phyloP scores from a whole-genome alignment of 2,888 invertebrate genomes.

The Tachina lurida region DNA sequence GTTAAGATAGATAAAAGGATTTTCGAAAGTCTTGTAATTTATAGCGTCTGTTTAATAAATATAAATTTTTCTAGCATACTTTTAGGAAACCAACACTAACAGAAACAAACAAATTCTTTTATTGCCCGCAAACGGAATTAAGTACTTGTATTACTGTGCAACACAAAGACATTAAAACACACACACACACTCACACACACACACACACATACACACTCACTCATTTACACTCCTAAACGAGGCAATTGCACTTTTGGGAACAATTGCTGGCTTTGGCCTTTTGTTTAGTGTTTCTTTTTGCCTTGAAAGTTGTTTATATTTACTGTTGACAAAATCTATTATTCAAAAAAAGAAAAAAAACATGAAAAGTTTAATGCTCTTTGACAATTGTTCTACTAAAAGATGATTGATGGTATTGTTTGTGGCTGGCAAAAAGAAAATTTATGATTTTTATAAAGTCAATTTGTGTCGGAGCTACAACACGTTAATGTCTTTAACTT shows the following conservation, averaged over 20 bases:
- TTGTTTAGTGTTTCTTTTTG: neutral
- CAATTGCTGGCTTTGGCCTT: neutral
- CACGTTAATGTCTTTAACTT: neutral
- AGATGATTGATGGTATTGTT: neutral
- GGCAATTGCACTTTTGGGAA: slow-evolving; percentile 21
- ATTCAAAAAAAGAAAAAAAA: neutral
- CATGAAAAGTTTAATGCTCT: slow-evolving; percentile 10
- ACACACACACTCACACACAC: neutral
- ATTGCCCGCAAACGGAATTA: neutral
- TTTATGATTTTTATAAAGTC: neutral
- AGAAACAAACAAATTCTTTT: neutral
- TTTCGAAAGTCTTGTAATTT: too few relatives aligned
- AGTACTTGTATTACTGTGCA: neutral
- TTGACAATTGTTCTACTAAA: neutral
- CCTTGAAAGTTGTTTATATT: neutral
- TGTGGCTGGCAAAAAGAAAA: neutral
- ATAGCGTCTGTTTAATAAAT: neutral
- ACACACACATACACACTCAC: neutral
- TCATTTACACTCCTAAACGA: neutral
- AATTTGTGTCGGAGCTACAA: neutral
- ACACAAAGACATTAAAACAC: neutral
- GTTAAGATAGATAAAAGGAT: too few relatives aligned
- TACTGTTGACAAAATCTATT: slow-evolving; percentile 9
- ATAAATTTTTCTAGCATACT: neutral
- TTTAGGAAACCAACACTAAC: neutral